phyloP scores from a whole-genome alignment of 2,888 invertebrate genomes.

The Lapara coniferarum region DNA sequence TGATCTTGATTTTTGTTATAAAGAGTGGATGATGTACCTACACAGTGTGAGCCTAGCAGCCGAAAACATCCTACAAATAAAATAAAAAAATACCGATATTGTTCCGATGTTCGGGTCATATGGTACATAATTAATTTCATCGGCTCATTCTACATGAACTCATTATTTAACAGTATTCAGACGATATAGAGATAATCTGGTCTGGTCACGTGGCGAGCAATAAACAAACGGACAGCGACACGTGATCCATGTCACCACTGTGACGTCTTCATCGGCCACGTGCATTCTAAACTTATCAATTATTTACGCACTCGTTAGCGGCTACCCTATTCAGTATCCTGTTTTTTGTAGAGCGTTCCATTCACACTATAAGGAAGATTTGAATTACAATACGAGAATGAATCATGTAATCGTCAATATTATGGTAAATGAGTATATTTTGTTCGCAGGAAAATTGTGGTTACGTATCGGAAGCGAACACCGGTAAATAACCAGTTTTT shows the following conservation, averaged over 20 bases:
- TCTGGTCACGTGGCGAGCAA: conserved; percentile 51
- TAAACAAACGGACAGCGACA: conserved; percentile 58
- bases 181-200: conserved; percentile 41
- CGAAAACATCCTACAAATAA: not conserved
- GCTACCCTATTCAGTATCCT: not conserved
- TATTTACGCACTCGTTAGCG: conserved; percentile 20
- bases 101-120: not conserved
- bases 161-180: conserved; percentile 13
- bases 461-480: conserved; percentile 19
- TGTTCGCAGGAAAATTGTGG: conserved; percentile 18
- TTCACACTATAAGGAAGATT: not conserved
- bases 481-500: conserved; percentile 23
- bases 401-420: conserved; percentile 13
- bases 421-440: not conserved
- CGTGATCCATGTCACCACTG: conserved; percentile 46
- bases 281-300: conserved; percentile 37
- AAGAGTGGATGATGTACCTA: not conserved
- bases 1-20: conserved; percentile 24
- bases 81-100: not conserved
- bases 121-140: conserved; percentile 17
- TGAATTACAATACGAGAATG: not conserved
- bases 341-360: not conserved
- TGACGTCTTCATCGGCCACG: conserved; percentile 51
- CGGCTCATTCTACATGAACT: conserved; percentile 4
- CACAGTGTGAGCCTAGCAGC: not conserved